Evolutionary conservation across 2,888 invertebrate genomes (phyloP), one percentile per base, ranked within the genome.

Genomic region (Drosophila aldrichi): DNA sequence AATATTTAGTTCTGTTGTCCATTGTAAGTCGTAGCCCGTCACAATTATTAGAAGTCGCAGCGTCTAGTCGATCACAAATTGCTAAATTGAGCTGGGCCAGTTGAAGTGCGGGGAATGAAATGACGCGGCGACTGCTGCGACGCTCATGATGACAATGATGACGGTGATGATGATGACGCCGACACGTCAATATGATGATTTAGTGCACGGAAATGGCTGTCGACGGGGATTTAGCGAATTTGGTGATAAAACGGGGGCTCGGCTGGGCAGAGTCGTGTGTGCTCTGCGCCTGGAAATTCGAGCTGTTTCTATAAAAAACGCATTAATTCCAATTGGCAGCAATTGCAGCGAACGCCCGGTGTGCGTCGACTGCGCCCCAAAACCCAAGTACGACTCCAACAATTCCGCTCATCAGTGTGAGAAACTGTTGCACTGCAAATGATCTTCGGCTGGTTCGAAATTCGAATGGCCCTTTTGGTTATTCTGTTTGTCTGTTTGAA

Each of bases 281-380:
- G 80, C 66, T 70, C 29, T 8, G 77, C 55, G 66, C 46, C 80
- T 74, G 71, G 86, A 74, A 85, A 88, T 71, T 81, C 59, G 73
- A 88, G 79, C 70, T 83, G 66, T 69, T 77, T 83, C 82, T 79
- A 86, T 90, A 80, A 86, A 89, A 91, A 90, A 77, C 70, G 72
- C 91, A 90, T 91, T 90, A 90, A 90, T 91, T 89, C 84, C 80
- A 90, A 88, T 91, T 91, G 90, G 71, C 81, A 79, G 79, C 87
- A 90, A 90, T 89, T 89, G 89, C 83, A 87, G 55, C 60, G 82
- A 73, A 67, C 70, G 57, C 76, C 84, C 84, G 87, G 70, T 76
- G 77, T 61, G 78, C 73, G 46, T 68, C 73, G 67, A 70, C 58
- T 66, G 58, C 18, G 29, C 57, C 52, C 38, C 63, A 41, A 41